phyloP scores from a whole-genome alignment of 2,888 invertebrate genomes.

The Dryocosmus kuriphilus region DNA sequence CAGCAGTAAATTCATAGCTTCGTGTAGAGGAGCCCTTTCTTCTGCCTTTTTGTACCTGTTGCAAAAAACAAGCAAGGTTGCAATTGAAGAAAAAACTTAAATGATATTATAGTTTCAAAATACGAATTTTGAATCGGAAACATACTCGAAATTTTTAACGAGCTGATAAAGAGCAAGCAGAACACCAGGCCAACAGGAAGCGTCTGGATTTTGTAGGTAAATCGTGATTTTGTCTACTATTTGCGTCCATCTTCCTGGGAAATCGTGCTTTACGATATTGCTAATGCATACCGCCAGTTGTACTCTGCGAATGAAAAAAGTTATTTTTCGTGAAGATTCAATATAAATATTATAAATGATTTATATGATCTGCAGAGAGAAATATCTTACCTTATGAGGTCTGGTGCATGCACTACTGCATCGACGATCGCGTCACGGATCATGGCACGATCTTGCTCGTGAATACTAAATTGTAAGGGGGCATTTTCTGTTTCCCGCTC shows the following conservation, averaged over 20 bases:
- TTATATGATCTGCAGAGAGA: not conserved
- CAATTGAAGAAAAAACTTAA: not conserved
- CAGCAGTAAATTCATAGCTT: conserved; percentile 95
- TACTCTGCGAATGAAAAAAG: conserved; percentile 79
- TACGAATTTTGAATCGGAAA: conserved; percentile 52
- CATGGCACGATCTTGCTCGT: conserved; percentile 97
- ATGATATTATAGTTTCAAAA: not conserved
- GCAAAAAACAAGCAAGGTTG: not conserved
- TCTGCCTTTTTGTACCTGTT: conserved; percentile 92
- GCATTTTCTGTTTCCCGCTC: conserved; percentile 88
- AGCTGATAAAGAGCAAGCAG: conserved; percentile 94
- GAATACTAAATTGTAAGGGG: conserved; percentile 90
- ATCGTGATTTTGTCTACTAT: conserved; percentile 97
- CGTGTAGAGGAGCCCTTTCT: conserved; percentile 92
- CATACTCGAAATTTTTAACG: conserved; percentile 91
- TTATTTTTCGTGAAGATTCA: not conserved
- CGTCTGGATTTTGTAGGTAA: conserved; percentile 94
- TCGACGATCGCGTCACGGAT: conserved; percentile 97
- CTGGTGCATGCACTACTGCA: conserved; percentile 95
- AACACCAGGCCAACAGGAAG: conserved; percentile 93
- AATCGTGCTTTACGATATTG: conserved; percentile 96
- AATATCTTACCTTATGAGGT: conserved; percentile 82
- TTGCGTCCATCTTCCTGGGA: conserved; percentile 96
- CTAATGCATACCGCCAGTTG: conserved; percentile 96
- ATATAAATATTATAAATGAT: not conserved